Base-by-base conservation (phyloP, 2,888 invertebrate species). In the Nemotelus nigrinus region DNA sequence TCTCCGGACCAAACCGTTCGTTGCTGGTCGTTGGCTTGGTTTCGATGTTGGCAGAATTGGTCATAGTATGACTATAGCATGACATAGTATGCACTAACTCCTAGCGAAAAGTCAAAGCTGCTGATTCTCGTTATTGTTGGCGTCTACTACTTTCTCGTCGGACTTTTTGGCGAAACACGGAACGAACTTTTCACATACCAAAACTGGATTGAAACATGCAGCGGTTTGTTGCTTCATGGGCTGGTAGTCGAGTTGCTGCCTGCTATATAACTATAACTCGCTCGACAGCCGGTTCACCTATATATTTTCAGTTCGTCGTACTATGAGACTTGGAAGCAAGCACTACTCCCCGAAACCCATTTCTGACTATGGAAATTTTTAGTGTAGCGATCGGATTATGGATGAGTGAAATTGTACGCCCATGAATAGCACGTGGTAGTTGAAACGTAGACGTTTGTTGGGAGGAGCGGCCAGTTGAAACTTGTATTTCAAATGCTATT, bases 261-360 rank as follows among this genome's bases (percentile, higher is more conserved):
- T n/a, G 41, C 60, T n/a, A 2, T 4, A 7, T 43, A 60, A 60
- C 1, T 60, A 39, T 60, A 43, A 60, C 60, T 39, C 4, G 60
- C 60, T 43, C 60, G 60, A 60, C 41, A 39, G 60, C 60, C 39
- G 60, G 60, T 60, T 60, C 60, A 60, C 60, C 60, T 60, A 60
- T 60, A 60, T 60, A 25, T 25, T 25, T 25, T 25, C 25, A 25
- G 25, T 25, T 25, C 25, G 25, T 25, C 25, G 25, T 25, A 25
- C 25, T 25, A 25, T 25, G 25, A 25, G 25, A 25, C 25, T 25
- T 25, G 25, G 25, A 25, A 25, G 25, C 25, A 25, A 25, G 25
- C 25, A 25, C 25, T 25, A 25, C 25, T 25, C 25, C 25, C 25
- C 25, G 25, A 25, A 25, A 25, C 25, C 25, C 25, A 25, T 25